Evolutionary conservation across 2,113 vertebrate genomes (phyloP).

Genomic region (Lamprologus tigripictilis): DNA sequence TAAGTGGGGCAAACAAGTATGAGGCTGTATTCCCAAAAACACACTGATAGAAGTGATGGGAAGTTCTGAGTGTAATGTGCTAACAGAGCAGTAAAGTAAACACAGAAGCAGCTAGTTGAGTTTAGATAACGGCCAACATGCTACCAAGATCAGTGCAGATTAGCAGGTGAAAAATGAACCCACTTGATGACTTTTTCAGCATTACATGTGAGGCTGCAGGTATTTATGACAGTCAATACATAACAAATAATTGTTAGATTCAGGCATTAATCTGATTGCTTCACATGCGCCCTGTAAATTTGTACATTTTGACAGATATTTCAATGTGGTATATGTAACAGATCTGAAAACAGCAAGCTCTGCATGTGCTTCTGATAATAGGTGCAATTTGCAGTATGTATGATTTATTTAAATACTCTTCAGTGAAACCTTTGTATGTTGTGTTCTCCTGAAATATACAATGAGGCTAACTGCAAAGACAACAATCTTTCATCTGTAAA

Average conservation of each 20-base stretch:
- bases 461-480: not conserved
- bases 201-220: not conserved
- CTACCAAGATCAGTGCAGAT: not conserved
- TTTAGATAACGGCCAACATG: not conserved
- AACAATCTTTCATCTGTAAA: not conserved
- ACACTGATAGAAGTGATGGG: not conserved
- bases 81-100: not conserved
- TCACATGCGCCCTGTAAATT: rapidly evolving
- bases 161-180: not conserved
- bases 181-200: not conserved
- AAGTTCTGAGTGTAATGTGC: not conserved
- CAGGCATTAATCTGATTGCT: not conserved
- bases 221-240: not conserved
- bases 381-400: not conserved
- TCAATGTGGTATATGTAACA: not conserved
- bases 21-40: not conserved
- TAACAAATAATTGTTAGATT: not conserved
- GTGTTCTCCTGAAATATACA: not conserved
- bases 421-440: rapidly evolving
- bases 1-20: not conserved
- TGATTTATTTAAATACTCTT: not conserved
- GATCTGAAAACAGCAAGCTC: not conserved
- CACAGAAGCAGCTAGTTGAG: not conserved
- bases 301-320: not conserved
- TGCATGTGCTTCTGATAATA: not conserved